Conservation (phyloP, 2,113 vertebrate species). For the Pogonocichla stellata region DNA sequence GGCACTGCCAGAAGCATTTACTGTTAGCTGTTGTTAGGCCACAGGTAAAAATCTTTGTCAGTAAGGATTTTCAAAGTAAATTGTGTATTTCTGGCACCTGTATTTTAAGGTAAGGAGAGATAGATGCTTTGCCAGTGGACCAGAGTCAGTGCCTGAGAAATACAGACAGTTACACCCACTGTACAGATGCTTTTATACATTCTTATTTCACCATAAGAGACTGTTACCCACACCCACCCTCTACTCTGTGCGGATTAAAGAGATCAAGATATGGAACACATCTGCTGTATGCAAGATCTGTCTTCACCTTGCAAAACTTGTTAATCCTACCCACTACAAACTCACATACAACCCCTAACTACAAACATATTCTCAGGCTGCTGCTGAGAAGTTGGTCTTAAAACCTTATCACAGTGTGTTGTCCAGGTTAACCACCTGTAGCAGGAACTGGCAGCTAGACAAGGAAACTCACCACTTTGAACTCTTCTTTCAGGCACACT, state of each 20-base stretch:
- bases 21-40: background rate
- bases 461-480: constrained; percentile 67
- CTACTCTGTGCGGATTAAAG: background rate
- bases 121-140: background rate
- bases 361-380: background rate
- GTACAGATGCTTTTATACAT: background rate
- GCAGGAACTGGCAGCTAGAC: background rate
- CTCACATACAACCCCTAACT: background rate
- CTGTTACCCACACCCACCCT: background rate
- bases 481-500: constrained; percentile 71
- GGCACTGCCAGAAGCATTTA: background rate
- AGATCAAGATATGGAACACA: background rate
- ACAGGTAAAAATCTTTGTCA: background rate
- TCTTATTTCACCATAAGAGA: background rate
- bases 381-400: background rate
- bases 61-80: background rate
- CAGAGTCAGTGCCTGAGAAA: background rate
- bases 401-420: background rate
- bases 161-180: background rate
- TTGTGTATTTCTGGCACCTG: background rate
- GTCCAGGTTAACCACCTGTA: background rate
- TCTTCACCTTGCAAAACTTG: background rate
- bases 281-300: background rate
- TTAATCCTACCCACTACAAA: background rate
- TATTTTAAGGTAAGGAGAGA: background rate